phyloP scores from a whole-genome alignment of 2,113 vertebrate genomes.

The Cardinalis cardinalis region DNA sequence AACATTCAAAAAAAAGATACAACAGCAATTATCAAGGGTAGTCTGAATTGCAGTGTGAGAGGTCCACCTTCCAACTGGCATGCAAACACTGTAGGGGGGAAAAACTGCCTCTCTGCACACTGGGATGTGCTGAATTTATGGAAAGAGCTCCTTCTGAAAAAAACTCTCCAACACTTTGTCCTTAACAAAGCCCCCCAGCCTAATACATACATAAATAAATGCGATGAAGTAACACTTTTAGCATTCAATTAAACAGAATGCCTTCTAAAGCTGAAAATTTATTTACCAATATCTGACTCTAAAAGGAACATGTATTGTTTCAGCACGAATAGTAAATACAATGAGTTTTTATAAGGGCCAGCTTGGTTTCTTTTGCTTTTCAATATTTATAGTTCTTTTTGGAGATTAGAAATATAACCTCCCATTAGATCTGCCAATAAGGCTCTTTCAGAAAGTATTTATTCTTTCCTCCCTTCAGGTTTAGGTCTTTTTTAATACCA shows the following conservation, averaged over 20 bases:
- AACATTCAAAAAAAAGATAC: background rate
- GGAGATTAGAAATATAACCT: background rate
- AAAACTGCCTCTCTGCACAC: background rate
- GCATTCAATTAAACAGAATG: background rate
- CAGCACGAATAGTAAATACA: background rate
- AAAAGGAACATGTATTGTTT: background rate
- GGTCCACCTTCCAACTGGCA: background rate
- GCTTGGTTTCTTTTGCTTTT: slow-evolving; percentile 22
- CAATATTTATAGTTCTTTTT: background rate
- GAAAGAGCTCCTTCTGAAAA: background rate
- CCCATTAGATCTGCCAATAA: background rate
- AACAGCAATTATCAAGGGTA: background rate
- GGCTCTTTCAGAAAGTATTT: background rate
- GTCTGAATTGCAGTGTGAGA: background rate
- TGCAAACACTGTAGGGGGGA: background rate
- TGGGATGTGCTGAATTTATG: background rate
- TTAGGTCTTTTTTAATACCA: background rate
- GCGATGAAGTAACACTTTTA: background rate
- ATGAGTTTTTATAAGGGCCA: background rate
- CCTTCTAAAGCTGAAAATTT: background rate
- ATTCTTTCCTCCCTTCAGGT: background rate
- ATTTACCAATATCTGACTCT: background rate
- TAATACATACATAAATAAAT: background rate
- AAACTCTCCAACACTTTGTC: background rate
- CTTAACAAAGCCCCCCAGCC: background rate